Percentiles rank a stretch among this genome's conserved stretches.
These are phyloP conservation scores for Stramonita haemastoma DNA, from an alignment of 2,888 invertebrate genomes.

Conservation along the genomic window DNA sequence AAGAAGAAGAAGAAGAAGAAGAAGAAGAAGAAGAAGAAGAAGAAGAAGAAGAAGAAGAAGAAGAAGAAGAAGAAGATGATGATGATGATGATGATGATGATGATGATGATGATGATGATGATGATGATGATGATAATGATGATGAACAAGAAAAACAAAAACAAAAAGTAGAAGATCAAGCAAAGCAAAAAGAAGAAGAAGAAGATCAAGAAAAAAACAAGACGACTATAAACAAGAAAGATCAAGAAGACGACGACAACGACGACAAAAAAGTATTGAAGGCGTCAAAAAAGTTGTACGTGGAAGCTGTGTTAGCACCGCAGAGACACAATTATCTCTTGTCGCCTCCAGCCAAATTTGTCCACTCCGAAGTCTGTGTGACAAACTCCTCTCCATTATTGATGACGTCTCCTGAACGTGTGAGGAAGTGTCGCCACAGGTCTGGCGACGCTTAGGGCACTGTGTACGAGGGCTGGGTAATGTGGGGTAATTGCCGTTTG, in stretches of 20 bases:
- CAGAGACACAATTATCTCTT: no score
- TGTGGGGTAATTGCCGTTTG: not conserved
- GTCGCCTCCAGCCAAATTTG: no score
- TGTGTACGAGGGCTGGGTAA: not conserved
- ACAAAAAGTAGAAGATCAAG: no score
- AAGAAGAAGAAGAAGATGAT: not conserved
- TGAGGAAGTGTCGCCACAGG: not conserved
- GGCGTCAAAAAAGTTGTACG: no score
- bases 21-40: not conserved
- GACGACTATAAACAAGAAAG: no score
- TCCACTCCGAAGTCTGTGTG: not conserved
- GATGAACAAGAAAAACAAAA: no score
- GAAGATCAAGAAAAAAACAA: no score
- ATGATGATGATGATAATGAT: no score
- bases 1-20: not conserved
- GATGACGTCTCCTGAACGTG: not conserved
- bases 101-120: no score
- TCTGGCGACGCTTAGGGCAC: not conserved
- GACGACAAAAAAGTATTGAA: not conserved
- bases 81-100: no score
- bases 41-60: not conserved
- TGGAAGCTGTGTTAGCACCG: no score
- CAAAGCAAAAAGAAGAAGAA: no score
- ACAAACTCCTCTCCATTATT: not conserved
- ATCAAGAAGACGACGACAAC: not conserved